Evolutionary conservation across 2,888 invertebrate species (phyloP).

Genomic region (Tanytarsus gracilentus): DNA sequence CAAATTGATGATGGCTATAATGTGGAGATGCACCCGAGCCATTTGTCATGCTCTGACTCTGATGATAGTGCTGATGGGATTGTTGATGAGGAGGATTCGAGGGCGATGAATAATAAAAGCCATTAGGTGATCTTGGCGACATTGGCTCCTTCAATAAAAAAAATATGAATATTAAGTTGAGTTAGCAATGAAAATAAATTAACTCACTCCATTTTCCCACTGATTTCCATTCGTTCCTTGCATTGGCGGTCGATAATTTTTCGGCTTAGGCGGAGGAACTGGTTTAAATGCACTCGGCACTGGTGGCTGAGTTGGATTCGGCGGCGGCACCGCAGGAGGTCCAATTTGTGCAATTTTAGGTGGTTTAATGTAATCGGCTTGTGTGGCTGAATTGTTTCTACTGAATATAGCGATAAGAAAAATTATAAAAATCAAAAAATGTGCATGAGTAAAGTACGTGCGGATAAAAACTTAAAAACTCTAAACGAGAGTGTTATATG

Average conservation of each 20-base stretch:
- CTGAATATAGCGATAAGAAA: constrained; percentile 35
- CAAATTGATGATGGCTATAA: constrained; percentile 26
- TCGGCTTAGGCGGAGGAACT: constrained; percentile 86
- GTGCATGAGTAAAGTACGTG: constrained; percentile 19
- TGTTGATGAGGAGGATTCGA: constrained; percentile 29
- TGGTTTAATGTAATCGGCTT: constrained; percentile 49
- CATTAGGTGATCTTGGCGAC: constrained; percentile 43
- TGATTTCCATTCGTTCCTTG: constrained; percentile 39
- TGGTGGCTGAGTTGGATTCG: constrained; percentile 36
- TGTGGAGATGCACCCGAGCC: constrained; percentile 30
- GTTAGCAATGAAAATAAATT: neutral
- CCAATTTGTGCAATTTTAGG: constrained; percentile 41
- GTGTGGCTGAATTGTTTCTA: constrained; percentile 52
- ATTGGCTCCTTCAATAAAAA: constrained; percentile 37
- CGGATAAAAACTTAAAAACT: neutral
- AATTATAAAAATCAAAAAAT: constrained; percentile 18
- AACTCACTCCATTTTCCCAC: constrained; percentile 48
- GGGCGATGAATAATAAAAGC: constrained; percentile 43
- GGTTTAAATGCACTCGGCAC: constrained; percentile 63
- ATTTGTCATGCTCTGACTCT: constrained; percentile 32
- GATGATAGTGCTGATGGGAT: constrained; percentile 38
- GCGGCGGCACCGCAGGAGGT: constrained; percentile 34
- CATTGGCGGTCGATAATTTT: constrained; percentile 74
- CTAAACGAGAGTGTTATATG: constrained; percentile 21
- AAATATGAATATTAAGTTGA: too few species aligned